These are phyloP conservation scores for Acrossocheilus wenchowensis DNA, from an alignment of 2,797 vertebrate species.

Conservation along the genomic window DNA sequence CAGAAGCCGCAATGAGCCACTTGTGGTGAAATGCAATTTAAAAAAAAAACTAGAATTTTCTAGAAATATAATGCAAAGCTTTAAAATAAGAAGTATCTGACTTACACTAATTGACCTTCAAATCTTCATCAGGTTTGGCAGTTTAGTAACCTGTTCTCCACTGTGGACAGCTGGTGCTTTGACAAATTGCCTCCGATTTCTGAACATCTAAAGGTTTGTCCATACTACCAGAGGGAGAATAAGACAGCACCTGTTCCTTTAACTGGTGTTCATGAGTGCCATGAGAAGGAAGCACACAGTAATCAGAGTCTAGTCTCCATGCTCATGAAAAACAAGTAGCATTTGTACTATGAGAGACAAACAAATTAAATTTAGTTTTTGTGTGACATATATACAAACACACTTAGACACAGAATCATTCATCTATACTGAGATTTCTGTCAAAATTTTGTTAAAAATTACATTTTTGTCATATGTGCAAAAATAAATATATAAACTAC, in stretches of 20 bases:
- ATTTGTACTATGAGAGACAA: neutral
- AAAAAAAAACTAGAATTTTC: neutral
- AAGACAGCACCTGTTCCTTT: constrained; percentile 83
- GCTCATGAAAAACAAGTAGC: constrained; percentile 52
- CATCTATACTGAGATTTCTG: neutral
- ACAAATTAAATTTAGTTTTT: neutral
- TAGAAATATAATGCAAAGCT: too few relatives aligned
- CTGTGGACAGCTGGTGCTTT: constrained; percentile 87
- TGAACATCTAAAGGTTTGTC: constrained; percentile 89
- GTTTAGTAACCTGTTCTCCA: constrained; percentile 92
- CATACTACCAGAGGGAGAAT: constrained; percentile 84
- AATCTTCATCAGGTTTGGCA: constrained; percentile 85
- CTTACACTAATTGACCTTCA: constrained; percentile 15
- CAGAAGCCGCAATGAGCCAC: neutral
- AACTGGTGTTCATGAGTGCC: constrained; percentile 78
- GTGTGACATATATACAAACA: neutral
- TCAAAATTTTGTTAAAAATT: neutral
- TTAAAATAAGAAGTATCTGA: neutral
- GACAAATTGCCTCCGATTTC: constrained; percentile 82
- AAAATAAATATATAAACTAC: neutral
- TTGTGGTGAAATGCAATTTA: neutral
- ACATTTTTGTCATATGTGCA: neutral
- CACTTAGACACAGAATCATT: neutral
- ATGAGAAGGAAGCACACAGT: constrained; percentile 59
- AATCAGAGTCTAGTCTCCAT: constrained; percentile 48